Base-by-base conservation (phyloP, 2,888 invertebrate species). In the Chloroclystis v-ata region DNA sequence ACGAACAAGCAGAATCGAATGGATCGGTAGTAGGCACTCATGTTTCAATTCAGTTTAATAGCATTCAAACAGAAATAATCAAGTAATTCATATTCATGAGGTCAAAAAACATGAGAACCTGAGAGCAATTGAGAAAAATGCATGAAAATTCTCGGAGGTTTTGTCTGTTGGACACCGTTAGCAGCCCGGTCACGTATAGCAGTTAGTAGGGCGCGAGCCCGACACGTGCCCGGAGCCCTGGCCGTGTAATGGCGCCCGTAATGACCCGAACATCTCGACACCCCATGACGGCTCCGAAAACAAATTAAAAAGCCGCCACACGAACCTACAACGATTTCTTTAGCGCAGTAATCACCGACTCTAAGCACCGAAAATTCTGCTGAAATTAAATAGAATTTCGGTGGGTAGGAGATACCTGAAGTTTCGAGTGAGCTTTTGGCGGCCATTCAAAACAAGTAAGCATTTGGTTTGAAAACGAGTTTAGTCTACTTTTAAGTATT, bases 151-250 rank as follows among this genome's bases (percentile, higher is more conserved):
- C 37, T 51, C 28, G 50, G 45, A 47, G 49, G 40, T 64, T 59
- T 58, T 62, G 59, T 57, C 51, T 63, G 62, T 60, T 52, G 68
- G 61, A 65, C 64, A 58, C 60, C 43, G 54, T 77, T 59, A 56
- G 64, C 29, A 82, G 66, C 59, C 78, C 49, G 60, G 65, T 70
- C 84, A 84, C 83, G 83, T 83, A 75, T 65, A 55, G 64, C 78
- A 69, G 82, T 82, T 81, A 82, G 79, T 81, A 77, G 82, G 82
- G 80, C 79, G 78, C 75, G 74, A 72, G 78, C 74, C 78, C 76
- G 67, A 76, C 84, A 83, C 85, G 84, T 82, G 69, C 73, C 69
- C 70, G 61, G 60, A 67, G 73, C 75, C 79, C 75, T 80, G 82
- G 81, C 82, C 74, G 64, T 69, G 77, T 84, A 84, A 84, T 83